A percentile compares a stretch with the other conserved stretches of the same genome.
These are phyloP conservation scores for Magallana gigas DNA, from an alignment of 1,140 invertebrate species.

Conservation along the genomic window DNA sequence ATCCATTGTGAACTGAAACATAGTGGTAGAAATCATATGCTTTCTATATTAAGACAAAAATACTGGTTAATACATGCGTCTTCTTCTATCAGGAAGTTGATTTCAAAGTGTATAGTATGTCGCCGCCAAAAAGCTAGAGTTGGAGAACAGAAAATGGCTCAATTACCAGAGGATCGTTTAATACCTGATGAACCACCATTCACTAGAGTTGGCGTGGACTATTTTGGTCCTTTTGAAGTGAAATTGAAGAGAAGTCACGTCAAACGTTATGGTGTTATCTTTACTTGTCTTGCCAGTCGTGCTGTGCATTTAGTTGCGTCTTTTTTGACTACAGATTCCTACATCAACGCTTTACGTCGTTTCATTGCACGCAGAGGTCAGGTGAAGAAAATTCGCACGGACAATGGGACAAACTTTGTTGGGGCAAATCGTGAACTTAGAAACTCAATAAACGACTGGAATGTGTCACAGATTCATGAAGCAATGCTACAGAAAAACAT, in stretches of 20 bases:
- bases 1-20: conserved; percentile 46
- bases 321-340: conserved; percentile 37
- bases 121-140: conserved; percentile 5
- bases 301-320: conserved; percentile 62
- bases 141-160: conserved; percentile 56
- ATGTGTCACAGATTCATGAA: conserved; percentile 46
- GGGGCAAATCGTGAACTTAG: conserved; percentile 45
- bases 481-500: conserved; percentile 51
- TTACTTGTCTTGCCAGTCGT: conserved; percentile 60
- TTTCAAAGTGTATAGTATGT: conserved; percentile 58
- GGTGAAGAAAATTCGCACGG: conserved; percentile 37
- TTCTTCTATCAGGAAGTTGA: conserved; percentile 38
- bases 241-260: conserved; percentile 55
- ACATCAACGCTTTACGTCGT: conserved; percentile 53
- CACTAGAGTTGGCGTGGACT: conserved; percentile 58
- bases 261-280: conserved; percentile 63
- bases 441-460: conserved; percentile 42
- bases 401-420: conserved; percentile 56
- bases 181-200: conserved; percentile 59
- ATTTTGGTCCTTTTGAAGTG: conserved; percentile 63
- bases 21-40: conserved; percentile 48
- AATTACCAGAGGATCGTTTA: conserved; percentile 51
- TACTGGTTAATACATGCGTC: conserved; percentile 55
- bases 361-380: conserved; percentile 53
- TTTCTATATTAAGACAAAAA: conserved; percentile 13